Evolutionary conservation across 2,888 invertebrate genomes (phyloP).

Genomic region (Tetanocera ferruginea): DNA sequence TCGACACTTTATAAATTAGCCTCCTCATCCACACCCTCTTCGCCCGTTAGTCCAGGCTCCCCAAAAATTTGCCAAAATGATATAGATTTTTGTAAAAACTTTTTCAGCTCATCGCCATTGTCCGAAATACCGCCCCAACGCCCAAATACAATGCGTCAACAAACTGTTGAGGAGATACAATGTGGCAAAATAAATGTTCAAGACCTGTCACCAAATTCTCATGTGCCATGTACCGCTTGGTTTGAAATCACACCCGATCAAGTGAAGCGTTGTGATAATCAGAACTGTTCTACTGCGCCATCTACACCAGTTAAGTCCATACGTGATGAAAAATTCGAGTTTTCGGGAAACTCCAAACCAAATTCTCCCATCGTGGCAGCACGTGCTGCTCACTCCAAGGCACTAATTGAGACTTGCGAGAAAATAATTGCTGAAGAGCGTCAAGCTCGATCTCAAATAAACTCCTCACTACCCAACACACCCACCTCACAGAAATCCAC

Average conservation of each 20-base stretch:
- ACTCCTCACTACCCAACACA: slow-evolving; percentile 51
- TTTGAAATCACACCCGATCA: slow-evolving; percentile 56
- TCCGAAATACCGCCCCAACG: slow-evolving; percentile 25
- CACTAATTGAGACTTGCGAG: slow-evolving; percentile 62
- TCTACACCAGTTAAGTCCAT: slow-evolving; percentile 16
- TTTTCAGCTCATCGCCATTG: slow-evolving; percentile 47
- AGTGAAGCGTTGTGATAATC: slow-evolving; percentile 56
- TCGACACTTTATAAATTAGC: slow-evolving; percentile 62
- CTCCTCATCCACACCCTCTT: slow-evolving; percentile 55
- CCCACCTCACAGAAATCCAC: slow-evolving; percentile 38
- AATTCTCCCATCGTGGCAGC: slow-evolving; percentile 56
- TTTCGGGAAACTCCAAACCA: slow-evolving; percentile 46
- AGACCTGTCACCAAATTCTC: slow-evolving; percentile 46
- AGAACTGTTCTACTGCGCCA: slow-evolving; percentile 37
- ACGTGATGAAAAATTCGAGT: slow-evolving; percentile 2
- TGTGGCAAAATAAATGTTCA: slow-evolving; percentile 61
- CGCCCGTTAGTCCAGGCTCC: slow-evolving; percentile 36
- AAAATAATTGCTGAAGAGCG: slow-evolving; percentile 64
- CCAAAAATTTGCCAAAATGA: slow-evolving; percentile 43
- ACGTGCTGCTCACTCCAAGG: slow-evolving; percentile 62
- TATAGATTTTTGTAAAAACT: slow-evolving; percentile 54
- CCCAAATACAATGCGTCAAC: slow-evolving; percentile 53
- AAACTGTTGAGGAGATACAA: slow-evolving; percentile 57
- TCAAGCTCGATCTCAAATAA: slow-evolving; percentile 57
- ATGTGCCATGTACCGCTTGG: slow-evolving; percentile 56